Conservation (phyloP, 2,888 invertebrate genomes). For the Pammene aurita region DNA sequence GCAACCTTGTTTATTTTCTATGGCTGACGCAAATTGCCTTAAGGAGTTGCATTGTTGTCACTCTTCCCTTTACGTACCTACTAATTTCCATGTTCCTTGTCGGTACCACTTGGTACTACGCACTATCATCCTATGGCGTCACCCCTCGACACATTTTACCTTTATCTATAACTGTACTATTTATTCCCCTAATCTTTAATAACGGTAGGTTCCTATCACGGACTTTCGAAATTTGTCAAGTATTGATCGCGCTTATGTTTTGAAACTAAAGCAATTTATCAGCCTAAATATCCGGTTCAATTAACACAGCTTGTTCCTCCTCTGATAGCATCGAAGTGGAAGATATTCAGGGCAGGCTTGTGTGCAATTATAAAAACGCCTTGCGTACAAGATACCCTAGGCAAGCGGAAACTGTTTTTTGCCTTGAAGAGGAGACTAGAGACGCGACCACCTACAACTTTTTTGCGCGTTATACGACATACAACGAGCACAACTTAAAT, state of each 20-base stretch:
- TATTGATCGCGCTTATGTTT: constrained; percentile 37
- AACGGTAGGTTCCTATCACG: constrained; percentile 45
- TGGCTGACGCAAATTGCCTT: constrained; percentile 16
- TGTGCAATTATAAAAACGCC: constrained; percentile 58
- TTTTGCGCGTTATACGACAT: not conserved
- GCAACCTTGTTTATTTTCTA: constrained; percentile 27
- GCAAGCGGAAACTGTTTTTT: constrained; percentile 48
- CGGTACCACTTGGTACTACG: constrained; percentile 66
- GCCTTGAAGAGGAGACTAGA: not conserved
- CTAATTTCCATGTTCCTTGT: constrained; percentile 49
- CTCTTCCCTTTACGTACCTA: constrained; percentile 30
- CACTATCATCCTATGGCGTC: constrained; percentile 52
- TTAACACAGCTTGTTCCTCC: constrained; percentile 53
- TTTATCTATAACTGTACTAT: constrained; percentile 47
- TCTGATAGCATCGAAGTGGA: constrained; percentile 52
- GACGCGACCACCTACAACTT: not conserved
- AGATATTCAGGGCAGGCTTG: constrained; percentile 61
- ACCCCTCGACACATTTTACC: constrained; percentile 59
- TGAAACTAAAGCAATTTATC: constrained; percentile 49
- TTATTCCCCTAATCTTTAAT: constrained; percentile 52
- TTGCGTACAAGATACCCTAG: constrained; percentile 53
- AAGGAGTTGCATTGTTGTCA: constrained; percentile 25
- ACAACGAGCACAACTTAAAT: too few species aligned
- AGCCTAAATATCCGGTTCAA: constrained; percentile 52
- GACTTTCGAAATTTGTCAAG: constrained; percentile 30